These are phyloP conservation scores for Abrostola tripartita DNA, from an alignment of 2,888 invertebrate species.

Conservation along the genomic window DNA sequence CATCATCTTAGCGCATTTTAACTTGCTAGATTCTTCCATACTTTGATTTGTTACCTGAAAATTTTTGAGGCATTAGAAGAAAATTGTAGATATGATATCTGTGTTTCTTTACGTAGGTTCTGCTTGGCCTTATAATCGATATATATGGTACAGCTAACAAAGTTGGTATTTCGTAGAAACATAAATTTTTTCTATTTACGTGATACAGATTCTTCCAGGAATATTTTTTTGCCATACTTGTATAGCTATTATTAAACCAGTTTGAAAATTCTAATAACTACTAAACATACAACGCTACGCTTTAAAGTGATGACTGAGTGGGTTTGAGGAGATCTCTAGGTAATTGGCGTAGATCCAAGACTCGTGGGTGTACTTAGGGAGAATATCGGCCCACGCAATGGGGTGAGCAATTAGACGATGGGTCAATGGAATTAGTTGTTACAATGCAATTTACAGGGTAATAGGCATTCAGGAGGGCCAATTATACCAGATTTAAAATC, in stretches of 20 bases:
- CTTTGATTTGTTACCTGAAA: not conserved
- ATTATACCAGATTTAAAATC: not conserved
- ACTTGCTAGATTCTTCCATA: not conserved
- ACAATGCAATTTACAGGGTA: slow-evolving; percentile 6
- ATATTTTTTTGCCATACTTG: too few relatives aligned
- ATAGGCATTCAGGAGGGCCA: slow-evolving; percentile 6
- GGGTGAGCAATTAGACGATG: slow-evolving; percentile 20
- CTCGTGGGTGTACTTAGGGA: slow-evolving; percentile 56
- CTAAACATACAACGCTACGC: slow-evolving; percentile 16
- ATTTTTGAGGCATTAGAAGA: too few relatives aligned
- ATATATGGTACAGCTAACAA: too few relatives aligned
- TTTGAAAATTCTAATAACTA: not conserved
- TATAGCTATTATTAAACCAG: not conserved
- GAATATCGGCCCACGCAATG: slow-evolving; percentile 34
- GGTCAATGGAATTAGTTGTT: slow-evolving; percentile 22
- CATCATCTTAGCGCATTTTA: slow-evolving; percentile 22
- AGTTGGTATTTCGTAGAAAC: too few relatives aligned
- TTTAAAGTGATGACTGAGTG: slow-evolving; percentile 31
- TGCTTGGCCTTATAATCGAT: too few relatives aligned
- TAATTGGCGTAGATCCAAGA: slow-evolving; percentile 69
- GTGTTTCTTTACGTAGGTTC: too few relatives aligned
- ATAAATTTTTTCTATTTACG: too few relatives aligned
- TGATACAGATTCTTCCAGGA: too few relatives aligned
- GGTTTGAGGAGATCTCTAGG: slow-evolving; percentile 31
- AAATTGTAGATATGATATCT: too few relatives aligned